Percentiles rank a stretch among this genome's conserved stretches.
Evolutionary conservation across 2,888 invertebrate species (phyloP).

Genomic region (Megalurothrips usitatus): DNA sequence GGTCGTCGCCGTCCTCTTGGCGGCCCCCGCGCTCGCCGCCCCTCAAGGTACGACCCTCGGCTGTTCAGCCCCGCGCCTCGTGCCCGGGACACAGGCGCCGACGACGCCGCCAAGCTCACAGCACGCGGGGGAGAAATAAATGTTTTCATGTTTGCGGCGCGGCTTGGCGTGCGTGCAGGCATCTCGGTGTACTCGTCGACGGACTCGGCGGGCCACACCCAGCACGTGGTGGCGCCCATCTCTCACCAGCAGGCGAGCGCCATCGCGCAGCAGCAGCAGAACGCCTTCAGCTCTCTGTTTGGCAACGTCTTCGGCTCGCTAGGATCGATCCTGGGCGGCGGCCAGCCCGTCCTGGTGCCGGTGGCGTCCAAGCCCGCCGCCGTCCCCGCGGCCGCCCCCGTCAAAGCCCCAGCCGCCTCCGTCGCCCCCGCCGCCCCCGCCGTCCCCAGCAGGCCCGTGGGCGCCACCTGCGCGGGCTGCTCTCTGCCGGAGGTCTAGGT

Average conservation of each 20-base stretch:
- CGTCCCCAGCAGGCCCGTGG: background rate
- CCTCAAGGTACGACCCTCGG: background rate
- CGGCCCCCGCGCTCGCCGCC: background rate
- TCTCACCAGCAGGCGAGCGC: background rate
- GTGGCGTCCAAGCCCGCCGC: background rate
- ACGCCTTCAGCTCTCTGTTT: background rate
- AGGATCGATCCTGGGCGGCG: constrained; percentile 1
- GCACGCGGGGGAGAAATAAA: no score
- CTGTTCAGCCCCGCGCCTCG: background rate
- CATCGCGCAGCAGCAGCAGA: background rate
- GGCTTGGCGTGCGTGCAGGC: background rate
- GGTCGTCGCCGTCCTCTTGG: background rate
- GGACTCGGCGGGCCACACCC: background rate
- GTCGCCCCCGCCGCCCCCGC: background rate
- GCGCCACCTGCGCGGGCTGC: background rate
- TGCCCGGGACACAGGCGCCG: no score
- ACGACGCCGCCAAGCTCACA: no score
- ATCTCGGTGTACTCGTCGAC: constrained; percentile 13
- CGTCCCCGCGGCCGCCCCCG: background rate
- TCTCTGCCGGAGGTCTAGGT: background rate
- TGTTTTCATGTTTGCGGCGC: no score
- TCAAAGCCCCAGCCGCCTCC: background rate
- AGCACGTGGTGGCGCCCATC: background rate
- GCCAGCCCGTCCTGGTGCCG: background rate
- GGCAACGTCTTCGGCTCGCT: background rate